Evolutionary conservation across 2,113 vertebrate species (phyloP).

Genomic region (Cyanistes caeruleus): DNA sequence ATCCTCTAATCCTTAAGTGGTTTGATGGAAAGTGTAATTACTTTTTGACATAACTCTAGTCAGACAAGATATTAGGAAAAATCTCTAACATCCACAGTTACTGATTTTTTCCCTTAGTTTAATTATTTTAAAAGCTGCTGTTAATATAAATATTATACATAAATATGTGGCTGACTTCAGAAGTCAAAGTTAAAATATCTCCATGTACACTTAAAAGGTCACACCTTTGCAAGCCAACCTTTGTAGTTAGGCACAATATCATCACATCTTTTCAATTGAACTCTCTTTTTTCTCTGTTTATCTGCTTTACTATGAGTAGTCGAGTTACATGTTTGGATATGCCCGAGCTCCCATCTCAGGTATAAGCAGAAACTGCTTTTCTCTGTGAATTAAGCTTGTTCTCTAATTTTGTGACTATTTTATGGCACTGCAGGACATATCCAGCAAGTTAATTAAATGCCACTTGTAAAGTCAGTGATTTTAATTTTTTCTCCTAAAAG

Average conservation of each 20-base stretch:
- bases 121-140: neutral
- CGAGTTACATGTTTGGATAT: neutral
- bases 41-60: neutral
- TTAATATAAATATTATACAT: slow-evolving; percentile 65
- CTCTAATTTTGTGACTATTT: neutral
- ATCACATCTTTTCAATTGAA: neutral
- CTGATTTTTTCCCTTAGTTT: neutral
- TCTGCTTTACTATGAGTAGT: neutral
- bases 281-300: neutral
- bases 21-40: neutral
- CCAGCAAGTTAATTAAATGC: neutral
- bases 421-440: neutral
- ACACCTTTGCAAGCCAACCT: neutral
- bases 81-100: neutral
- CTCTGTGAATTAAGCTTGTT: neutral
- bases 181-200: neutral
- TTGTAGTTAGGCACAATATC: neutral
- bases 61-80: neutral
- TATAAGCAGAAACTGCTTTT: neutral
- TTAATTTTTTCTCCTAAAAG: neutral
- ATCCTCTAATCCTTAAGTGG: neutral
- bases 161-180: slow-evolving; percentile 15
- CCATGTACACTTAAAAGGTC: neutral
- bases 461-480: neutral
- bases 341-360: neutral